These are phyloP conservation scores for Tupiocoris notatus DNA, from an alignment of 2,888 invertebrate species.

Conservation along the genomic window DNA sequence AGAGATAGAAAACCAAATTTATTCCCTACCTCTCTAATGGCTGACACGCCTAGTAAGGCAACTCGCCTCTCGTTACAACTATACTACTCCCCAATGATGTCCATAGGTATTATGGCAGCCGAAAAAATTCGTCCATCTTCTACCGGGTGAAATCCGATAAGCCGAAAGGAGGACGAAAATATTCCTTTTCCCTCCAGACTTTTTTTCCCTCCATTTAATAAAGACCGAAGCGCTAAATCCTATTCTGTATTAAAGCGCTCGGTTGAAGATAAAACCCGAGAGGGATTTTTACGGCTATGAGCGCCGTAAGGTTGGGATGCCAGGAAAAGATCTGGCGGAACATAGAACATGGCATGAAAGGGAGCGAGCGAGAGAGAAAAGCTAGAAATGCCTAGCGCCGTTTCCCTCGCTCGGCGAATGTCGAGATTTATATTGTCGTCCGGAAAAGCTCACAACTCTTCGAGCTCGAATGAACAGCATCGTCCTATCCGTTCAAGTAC, in stretches of 20 bases:
- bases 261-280: background rate
- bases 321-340: background rate
- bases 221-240: background rate
- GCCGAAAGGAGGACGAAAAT: too few species aligned
- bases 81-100: too few species aligned
- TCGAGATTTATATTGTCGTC: slow-evolving; percentile 16
- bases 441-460: slow-evolving; percentile 10
- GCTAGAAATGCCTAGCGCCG: background rate
- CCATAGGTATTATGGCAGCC: too few species aligned
- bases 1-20: too few species aligned
- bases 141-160: background rate
- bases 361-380: background rate
- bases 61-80: too few species aligned
- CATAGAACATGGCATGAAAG: background rate
- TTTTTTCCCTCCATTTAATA: background rate
- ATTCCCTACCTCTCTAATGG: too few species aligned
- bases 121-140: too few species aligned
- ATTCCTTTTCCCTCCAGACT: too few species aligned
- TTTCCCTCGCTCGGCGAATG: background rate
- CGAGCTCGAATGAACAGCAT: slow-evolving; percentile 4
- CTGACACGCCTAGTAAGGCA: too few species aligned
- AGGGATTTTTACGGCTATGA: background rate
- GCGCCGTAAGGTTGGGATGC: slow-evolving; percentile 7
- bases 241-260: background rate
- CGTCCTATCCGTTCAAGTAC: background rate